Evolutionary conservation across 2,113 vertebrate genomes (phyloP).

Genomic region (Struthio camelus): DNA sequence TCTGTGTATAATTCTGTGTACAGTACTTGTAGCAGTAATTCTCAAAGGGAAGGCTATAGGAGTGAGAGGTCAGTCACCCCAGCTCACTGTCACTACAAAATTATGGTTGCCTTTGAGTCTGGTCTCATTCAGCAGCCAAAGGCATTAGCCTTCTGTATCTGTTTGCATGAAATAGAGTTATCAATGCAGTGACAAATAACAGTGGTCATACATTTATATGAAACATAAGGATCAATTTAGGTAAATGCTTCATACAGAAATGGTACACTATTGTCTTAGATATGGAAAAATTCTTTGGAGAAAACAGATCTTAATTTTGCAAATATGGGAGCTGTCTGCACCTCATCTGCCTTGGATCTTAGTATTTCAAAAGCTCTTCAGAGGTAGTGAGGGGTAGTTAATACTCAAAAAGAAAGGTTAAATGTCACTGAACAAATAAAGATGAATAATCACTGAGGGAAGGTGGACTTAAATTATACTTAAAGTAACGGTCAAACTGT

Average conservation of each 20-base stretch:
- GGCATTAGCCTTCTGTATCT: neutral
- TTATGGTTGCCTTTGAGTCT: neutral
- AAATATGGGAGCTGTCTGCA: neutral
- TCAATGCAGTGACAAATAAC: neutral
- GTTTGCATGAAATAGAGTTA: neutral
- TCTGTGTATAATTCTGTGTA: neutral
- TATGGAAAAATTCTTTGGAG: neutral
- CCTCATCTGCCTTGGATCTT: neutral
- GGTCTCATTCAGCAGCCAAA: neutral
- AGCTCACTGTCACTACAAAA: accelerated
- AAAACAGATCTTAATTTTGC: neutral
- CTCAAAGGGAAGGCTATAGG: neutral
- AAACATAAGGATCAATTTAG: neutral
- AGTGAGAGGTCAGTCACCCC: neutral
- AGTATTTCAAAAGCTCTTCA: neutral
- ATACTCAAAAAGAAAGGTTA: neutral
- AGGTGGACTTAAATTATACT: neutral
- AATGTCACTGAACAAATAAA: neutral
- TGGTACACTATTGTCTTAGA: neutral
- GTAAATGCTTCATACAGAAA: neutral
- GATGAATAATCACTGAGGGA: too few relatives aligned
- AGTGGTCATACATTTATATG: neutral
- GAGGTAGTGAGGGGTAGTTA: neutral
- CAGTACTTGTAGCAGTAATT: neutral
- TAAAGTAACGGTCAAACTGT: neutral